Evolutionary conservation across 2,888 invertebrate species (phyloP), one percentile per base, ranked within the genome.

Genomic region (Caenorhabditis doughertyi): DNA sequence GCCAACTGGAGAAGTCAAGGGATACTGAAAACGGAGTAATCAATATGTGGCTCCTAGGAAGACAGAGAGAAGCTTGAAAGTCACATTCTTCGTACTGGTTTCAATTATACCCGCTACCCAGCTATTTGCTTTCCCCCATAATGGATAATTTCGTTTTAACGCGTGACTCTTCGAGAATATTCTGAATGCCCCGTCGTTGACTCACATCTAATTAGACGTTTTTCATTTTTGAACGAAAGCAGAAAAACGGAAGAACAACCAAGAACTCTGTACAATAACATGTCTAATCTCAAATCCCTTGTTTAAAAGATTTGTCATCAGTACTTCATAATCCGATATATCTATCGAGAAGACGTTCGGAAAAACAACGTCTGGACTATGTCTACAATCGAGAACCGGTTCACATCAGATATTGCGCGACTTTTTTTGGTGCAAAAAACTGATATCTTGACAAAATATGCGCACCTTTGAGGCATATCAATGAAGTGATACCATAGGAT

Each of bases 1-100:
- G 11, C 85, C 85, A 64, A 83, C 73, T 65, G 86, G 86, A n/a
- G 84, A 82, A 35, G 84, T 84, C 58, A 86, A 53, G 16, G 85
- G 82, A 42, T 86, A 86, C 85, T 86, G 82, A 67, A 86, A 81
- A 60, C n/a, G 25, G 27, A 42, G n/a, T n/a, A n/a, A n/a, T n/a
- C n/a, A 27, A 53, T 5, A 21, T 44, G 70, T 7, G 16, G 39
- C 39, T 39, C 16, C 2, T 23, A 32, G 64, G 44, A 62, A 35
- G 18, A 44, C n/a, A 16, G 27, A 53, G 2, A 27, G 4, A 29
- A 16, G n/a, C n/a, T n/a, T n/a, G n/a, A 62, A 39, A 53, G 72
- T 64, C 72, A 64, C 64, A 53, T 58, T 58, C 67, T 67, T 76
- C 55, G 58, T 76, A 67, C 65, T 76, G 4, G n/a, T 49, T 67